phyloP scores from a whole-genome alignment of 2,113 vertebrate genomes.

The Saimiri boliviensis region DNA sequence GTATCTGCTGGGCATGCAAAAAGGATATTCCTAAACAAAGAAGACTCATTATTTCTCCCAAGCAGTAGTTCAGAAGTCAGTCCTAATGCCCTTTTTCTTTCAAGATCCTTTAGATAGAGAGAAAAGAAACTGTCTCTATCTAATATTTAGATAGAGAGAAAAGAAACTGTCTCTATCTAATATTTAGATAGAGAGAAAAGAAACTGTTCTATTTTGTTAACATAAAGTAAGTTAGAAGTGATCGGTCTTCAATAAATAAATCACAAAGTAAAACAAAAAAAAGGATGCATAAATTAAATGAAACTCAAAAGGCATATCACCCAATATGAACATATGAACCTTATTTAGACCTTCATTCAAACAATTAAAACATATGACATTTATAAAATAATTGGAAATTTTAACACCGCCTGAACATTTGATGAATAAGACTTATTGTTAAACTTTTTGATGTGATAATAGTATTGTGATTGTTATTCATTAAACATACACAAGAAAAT shows the following conservation, averaged over 20 bases:
- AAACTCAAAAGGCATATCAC: neutral
- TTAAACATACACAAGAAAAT: neutral
- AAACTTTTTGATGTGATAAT: neutral
- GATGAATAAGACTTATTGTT: neutral
- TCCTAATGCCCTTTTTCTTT: neutral
- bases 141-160: slow-evolving; percentile 6
- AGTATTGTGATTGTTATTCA: neutral
- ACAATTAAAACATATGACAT: neutral
- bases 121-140: slow-evolving; percentile 3
- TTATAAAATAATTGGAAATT: neutral
- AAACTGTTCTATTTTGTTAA: neutral
- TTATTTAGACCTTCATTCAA: neutral
- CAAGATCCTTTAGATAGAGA: neutral
- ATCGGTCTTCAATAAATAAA: neutral
- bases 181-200: slow-evolving; percentile 5
- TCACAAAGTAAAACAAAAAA: neutral
- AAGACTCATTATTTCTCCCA: neutral
- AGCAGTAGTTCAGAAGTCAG: slow-evolving; percentile 1
- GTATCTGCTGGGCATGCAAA: neutral
- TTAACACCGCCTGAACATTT: neutral
- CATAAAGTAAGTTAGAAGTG: neutral
- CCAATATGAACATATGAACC: neutral
- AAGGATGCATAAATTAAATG: neutral
- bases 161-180: neutral
- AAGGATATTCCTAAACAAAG: neutral